Base-by-base conservation (phyloP, 2,888 invertebrate species). In the Oligia fasciuncula region DNA sequence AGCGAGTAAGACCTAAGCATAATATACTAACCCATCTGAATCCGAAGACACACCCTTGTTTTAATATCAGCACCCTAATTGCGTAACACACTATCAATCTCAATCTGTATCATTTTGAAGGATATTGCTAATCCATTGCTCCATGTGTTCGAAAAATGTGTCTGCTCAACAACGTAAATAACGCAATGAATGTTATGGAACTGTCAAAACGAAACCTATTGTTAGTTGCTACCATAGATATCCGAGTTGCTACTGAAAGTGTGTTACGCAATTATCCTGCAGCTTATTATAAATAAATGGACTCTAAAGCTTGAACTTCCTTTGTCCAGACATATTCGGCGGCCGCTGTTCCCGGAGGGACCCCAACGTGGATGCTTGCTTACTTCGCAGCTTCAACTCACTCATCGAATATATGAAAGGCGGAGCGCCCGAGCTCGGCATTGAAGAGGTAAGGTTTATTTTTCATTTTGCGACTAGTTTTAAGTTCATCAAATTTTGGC, bases 371-470 rank as follows among this genome's bases (percentile, higher is more conserved):
- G 98, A 98, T 91, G 96, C 97, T 29, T 98, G 98, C 89, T 95
- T 98, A 65, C 97, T 97, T 74, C 97, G 97, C 85, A 98, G 98
- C 80, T 98, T 98, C 87, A 98, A 98, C 93, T 97, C 97, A 76
- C 97, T 98, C 77, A 97, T 98, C 13, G 97, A 98, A 77, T 97
- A 98, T 90, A 97, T 98, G 90, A 97, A 98, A 81, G 96, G 97
- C 82, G 98, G 98, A 86, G 97, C 98, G 85, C 98, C 98, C 0
- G 98, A 98, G 92, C 94, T 98, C 63, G 98, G 97, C 68, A 97
- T 98, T 70, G 97, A 97, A 90, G 97, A 98, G 96, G 97, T 97
- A 92, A 88, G 0, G 23, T 51, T 29, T 29, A 51, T n/a, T n/a
- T 35, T 51, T 23, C 1, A 46, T 17, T 17, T 49, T 57, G 6